Percentiles rank a stretch among this genome's conserved stretches.
phyloP scores from a whole-genome alignment of 23 tunicate species.

The Phallusia fumigata region DNA sequence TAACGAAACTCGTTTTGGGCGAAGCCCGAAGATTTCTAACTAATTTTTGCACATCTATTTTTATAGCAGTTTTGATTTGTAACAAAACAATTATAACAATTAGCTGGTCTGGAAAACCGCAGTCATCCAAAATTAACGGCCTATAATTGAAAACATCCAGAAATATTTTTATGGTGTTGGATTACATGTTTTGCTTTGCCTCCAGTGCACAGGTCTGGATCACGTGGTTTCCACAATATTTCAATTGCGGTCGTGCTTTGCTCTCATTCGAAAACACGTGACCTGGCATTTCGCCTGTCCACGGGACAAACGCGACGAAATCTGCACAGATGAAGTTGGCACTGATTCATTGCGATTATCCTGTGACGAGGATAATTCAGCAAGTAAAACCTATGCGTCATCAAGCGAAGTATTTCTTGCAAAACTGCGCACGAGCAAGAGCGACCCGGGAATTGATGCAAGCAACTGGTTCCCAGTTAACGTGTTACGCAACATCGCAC shows the following conservation, averaged over 20 bases:
- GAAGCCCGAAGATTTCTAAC: too few relatives aligned
- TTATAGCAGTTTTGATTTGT: too few relatives aligned
- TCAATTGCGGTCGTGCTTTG: not conserved
- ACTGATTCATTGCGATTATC: not conserved
- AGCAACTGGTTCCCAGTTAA: slow-evolving; percentile 3
- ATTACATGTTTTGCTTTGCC: too few relatives aligned
- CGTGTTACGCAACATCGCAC: slow-evolving; percentile 15
- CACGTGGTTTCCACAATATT: not conserved
- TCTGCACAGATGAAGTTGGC: not conserved
- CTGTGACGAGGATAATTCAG: not conserved
- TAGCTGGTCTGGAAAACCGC: too few relatives aligned
- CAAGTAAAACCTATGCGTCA: not conserved
- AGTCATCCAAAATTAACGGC: too few relatives aligned
- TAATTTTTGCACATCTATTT: too few relatives aligned
- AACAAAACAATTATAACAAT: too few relatives aligned
- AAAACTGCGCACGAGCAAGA: not conserved
- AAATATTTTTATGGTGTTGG: too few relatives aligned
- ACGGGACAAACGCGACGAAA: not conserved
- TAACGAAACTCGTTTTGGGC: too few relatives aligned
- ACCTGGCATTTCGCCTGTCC: slow-evolving; percentile 15
- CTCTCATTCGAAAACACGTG: slow-evolving; percentile 13
- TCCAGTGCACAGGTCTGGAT: not conserved
- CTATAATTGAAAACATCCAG: too few relatives aligned
- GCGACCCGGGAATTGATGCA: not conserved
- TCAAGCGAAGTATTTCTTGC: too few relatives aligned